Evolutionary conservation across 2,797 vertebrate genomes (phyloP).

Genomic region (Mionectes olivaceus): DNA sequence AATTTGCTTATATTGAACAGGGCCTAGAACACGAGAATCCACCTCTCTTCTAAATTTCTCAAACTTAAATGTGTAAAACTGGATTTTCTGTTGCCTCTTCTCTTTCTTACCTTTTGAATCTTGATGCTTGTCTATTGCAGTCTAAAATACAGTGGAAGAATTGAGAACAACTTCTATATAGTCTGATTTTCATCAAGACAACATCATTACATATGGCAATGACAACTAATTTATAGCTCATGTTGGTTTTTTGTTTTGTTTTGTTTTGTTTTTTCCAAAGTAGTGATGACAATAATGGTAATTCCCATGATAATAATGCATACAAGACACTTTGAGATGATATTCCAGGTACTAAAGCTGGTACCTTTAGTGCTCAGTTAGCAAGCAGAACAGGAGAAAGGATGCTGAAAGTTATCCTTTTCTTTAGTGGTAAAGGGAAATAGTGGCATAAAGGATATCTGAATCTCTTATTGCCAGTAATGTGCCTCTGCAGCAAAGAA

Average conservation of each 20-base stretch:
- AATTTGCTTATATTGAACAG: not conserved
- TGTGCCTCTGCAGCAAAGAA: not conserved
- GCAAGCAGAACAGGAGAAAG: not conserved
- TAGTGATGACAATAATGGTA: not conserved
- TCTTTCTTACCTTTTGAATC: not conserved
- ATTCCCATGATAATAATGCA: not conserved
- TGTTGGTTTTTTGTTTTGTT: not conserved
- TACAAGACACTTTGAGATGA: not conserved
- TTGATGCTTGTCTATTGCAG: not conserved
- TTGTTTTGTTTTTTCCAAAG: fast-evolving
- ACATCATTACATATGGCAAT: not conserved
- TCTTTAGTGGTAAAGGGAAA: not conserved
- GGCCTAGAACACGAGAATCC: not conserved
- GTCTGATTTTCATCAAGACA: not conserved
- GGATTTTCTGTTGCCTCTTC: not conserved
- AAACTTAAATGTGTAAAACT: not conserved
- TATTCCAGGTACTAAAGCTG: not conserved
- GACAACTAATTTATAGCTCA: not conserved
- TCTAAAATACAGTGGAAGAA: not conserved
- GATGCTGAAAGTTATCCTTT: not conserved
- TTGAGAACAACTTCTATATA: not conserved
- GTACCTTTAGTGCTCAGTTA: not conserved
- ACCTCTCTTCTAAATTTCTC: not conserved
- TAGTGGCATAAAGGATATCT: not conserved
- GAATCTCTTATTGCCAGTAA: not conserved